Percentiles rank a stretch among this genome's conserved stretches.
Evolutionary conservation across 1,140 invertebrate species (phyloP).

Genomic region (Brachionus koreanus): DNA sequence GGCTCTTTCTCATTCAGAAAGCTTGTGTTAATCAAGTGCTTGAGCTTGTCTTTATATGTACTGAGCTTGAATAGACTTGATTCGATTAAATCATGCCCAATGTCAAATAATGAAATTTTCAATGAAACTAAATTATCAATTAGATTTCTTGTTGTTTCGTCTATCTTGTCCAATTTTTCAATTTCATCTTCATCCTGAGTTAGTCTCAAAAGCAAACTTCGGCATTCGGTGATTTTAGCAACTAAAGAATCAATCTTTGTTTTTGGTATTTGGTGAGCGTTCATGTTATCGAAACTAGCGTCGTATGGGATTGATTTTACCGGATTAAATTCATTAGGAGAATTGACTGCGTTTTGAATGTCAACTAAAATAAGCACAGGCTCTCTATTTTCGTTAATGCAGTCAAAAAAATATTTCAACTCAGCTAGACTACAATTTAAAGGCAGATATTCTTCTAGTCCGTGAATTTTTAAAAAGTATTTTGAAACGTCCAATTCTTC

Average conservation of each 20-base stretch:
- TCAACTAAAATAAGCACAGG: slow-evolving; percentile 11
- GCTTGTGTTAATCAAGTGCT: background rate
- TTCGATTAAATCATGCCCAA: background rate
- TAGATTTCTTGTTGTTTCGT: background rate
- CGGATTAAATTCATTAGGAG: background rate
- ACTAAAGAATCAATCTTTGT: background rate
- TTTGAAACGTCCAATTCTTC: slow-evolving; percentile 15
- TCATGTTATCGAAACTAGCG: background rate
- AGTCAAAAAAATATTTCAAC: slow-evolving; percentile 29
- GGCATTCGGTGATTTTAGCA: background rate
- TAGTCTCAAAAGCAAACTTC: background rate
- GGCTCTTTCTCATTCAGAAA: slow-evolving; percentile 11
- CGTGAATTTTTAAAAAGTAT: slow-evolving; percentile 41
- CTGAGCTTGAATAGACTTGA: background rate
- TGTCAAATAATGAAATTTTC: background rate
- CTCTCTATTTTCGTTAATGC: slow-evolving; percentile 35
- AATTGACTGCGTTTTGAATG: background rate
- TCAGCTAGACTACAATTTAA: background rate
- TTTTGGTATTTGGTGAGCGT: background rate
- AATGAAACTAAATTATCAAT: background rate
- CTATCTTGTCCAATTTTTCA: background rate
- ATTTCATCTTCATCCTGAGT: background rate
- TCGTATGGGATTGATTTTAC: background rate
- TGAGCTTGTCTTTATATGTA: background rate
- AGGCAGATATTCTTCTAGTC: slow-evolving; percentile 36